A percentile compares a stretch with the other conserved stretches of the same genome.
Evolutionary conservation across 2,797 vertebrate species (phyloP).

Genomic region (Craterocephalus amniculus): DNA sequence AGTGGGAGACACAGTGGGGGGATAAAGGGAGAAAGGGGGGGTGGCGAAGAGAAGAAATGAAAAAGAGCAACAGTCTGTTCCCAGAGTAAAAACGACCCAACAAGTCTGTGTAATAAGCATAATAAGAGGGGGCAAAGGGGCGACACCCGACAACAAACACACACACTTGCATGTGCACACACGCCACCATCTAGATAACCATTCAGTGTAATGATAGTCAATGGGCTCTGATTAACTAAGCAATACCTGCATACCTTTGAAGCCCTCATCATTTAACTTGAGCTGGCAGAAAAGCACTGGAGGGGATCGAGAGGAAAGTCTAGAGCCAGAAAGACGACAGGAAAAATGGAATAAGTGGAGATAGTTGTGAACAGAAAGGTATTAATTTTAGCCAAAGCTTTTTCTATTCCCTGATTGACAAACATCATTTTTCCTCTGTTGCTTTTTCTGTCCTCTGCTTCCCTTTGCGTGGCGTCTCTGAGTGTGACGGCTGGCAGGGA

Average conservation of each 20-base stretch:
- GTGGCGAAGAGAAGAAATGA: conserved; percentile 48
- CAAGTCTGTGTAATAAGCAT: conserved; percentile 71
- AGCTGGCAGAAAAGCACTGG: conserved; percentile 49
- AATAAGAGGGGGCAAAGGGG: conserved; percentile 66
- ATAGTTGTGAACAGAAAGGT: conserved; percentile 12
- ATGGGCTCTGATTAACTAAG: conserved; percentile 63
- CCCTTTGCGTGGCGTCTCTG: conserved; percentile 19
- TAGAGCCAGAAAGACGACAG: conserved; percentile 34
- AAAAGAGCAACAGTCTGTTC: conserved; percentile 73
- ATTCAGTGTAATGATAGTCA: conserved; percentile 71
- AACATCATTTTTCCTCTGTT: conserved; percentile 18
- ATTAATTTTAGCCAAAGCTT: conserved; percentile 27
- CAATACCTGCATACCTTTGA: conserved; percentile 63
- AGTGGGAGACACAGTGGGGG: conserved; percentile 38
- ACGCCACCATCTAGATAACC: conserved; percentile 53
- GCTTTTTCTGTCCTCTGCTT: conserved; percentile 26
- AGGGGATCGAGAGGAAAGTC: conserved; percentile 32
- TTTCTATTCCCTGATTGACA: conserved; percentile 28
- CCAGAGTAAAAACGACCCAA: conserved; percentile 51
- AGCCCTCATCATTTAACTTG: conserved; percentile 59
- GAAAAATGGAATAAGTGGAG: conserved; percentile 35
- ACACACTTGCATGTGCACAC: conserved; percentile 27
- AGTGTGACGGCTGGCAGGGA: conserved; percentile 59
- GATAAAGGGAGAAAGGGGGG: conserved; percentile 49
- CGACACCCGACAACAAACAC: conserved; percentile 43